Percentiles rank a stretch among this genome's conserved stretches.
Conservation (phyloP, 2,113 vertebrate species). For the Eclectus roratus region DNA sequence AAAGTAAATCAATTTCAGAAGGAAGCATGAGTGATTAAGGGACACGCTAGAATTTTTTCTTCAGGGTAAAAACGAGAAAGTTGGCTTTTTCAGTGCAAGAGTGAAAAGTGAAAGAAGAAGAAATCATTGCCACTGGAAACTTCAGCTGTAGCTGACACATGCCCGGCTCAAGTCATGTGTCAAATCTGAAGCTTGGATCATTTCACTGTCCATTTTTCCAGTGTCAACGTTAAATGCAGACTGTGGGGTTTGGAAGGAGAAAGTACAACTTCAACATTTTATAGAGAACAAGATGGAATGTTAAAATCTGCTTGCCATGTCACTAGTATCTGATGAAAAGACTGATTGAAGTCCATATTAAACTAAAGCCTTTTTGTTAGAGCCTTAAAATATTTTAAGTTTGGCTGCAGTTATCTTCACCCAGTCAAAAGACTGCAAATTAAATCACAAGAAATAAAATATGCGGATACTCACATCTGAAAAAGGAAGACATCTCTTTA, state of each 20-base stretch:
- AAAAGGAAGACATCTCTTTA: conserved; percentile 31
- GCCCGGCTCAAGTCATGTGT: conserved; percentile 57
- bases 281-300: background rate
- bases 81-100: conserved; percentile 24
- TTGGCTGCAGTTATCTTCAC: background rate
- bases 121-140: conserved; percentile 65
- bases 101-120: conserved; percentile 45
- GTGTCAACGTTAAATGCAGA: conserved; percentile 55
- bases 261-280: conserved; percentile 17
- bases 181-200: conserved; percentile 64
- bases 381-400: background rate
- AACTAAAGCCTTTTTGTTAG: background rate
- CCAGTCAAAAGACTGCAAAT: background rate
- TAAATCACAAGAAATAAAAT: conserved; percentile 2
- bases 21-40: conserved; percentile 40
- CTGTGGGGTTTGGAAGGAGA: background rate
- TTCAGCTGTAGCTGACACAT: conserved; percentile 69
- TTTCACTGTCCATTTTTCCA: conserved; percentile 64
- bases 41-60: background rate
- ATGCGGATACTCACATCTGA: background rate
- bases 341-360: background rate
- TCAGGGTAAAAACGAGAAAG: conserved; percentile 29
- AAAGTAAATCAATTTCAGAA: conserved; percentile 75
- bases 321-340: background rate
- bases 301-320: background rate